These are phyloP conservation scores for Agonopterix alstromeriana DNA, from an alignment of 2,888 invertebrate species.

Conservation along the genomic window DNA sequence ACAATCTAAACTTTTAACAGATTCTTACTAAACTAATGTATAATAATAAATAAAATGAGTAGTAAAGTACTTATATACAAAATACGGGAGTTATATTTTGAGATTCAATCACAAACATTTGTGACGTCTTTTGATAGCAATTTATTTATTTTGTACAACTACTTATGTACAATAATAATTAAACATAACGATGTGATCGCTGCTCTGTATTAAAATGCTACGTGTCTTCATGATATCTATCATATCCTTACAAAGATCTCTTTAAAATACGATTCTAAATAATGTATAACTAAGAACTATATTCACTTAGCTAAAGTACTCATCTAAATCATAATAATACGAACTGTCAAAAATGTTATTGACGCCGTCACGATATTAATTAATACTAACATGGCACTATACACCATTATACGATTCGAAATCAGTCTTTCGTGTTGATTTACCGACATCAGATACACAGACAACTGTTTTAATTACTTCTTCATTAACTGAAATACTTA, in stretches of 20 bases:
- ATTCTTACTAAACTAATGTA: conserved; percentile 38
- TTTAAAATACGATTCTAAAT: conserved; percentile 29
- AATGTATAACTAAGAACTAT: conserved; percentile 35
- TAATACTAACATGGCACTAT: conserved; percentile 73
- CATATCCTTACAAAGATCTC: conserved; percentile 20
- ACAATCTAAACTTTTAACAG: conserved; percentile 28
- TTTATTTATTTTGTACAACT: conserved; percentile 22
- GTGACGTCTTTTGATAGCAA: conserved; percentile 38
- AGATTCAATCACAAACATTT: conserved; percentile 55
- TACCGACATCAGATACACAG: conserved; percentile 24
- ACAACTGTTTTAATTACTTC: not conserved
- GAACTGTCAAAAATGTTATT: conserved; percentile 24
- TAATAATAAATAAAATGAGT: conserved; percentile 31
- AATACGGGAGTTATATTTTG: conserved; percentile 41
- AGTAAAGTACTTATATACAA: conserved; percentile 39
- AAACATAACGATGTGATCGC: conserved; percentile 37
- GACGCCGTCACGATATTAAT: conserved; percentile 37
- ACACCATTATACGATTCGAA: conserved; percentile 61
- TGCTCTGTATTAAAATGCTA: conserved; percentile 16
- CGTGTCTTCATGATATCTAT: not conserved
- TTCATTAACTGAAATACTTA: not conserved
- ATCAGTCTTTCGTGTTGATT: conserved; percentile 64
- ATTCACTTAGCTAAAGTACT: conserved; percentile 23
- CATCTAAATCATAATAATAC: conserved; percentile 50
- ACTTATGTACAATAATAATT: conserved; percentile 35